Evolutionary conservation across 2,888 invertebrate genomes (phyloP).

Genomic region (Lobophora halterata): DNA sequence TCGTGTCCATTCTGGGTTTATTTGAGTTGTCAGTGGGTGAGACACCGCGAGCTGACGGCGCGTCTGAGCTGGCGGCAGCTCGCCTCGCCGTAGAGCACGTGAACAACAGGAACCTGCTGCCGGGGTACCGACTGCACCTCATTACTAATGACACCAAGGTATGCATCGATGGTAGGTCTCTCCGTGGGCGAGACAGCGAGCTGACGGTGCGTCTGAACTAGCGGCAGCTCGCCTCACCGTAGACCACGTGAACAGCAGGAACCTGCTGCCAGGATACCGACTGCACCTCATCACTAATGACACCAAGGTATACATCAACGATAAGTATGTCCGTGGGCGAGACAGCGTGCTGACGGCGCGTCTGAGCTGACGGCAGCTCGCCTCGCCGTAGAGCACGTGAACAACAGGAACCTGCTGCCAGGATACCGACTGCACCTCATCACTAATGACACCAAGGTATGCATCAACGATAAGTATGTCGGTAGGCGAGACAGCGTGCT

Average conservation of each 20-base stretch:
- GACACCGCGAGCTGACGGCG: slow-evolving; percentile 84
- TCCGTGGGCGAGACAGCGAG: slow-evolving; percentile 83
- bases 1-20: slow-evolving; percentile 86
- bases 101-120: slow-evolving; percentile 84
- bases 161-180: slow-evolving; percentile 34
- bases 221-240: slow-evolving; percentile 90
- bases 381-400: slow-evolving; percentile 90
- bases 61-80: slow-evolving; percentile 89
- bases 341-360: slow-evolving; percentile 83
- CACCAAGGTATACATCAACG: slow-evolving; percentile 84
- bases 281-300: slow-evolving; percentile 90
- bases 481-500: slow-evolving; percentile 81
- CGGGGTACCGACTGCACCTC: slow-evolving; percentile 87
- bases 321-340: slow-evolving; percentile 85
- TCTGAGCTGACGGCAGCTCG: slow-evolving; percentile 89
- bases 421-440: slow-evolving; percentile 88
- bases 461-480: slow-evolving; percentile 64
- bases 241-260: slow-evolving; percentile 86
- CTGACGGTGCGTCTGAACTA: slow-evolving; percentile 87
- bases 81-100: slow-evolving; percentile 89
- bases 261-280: slow-evolving; percentile 86
- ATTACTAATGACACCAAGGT: slow-evolving; percentile 94
- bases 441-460: slow-evolving; percentile 93
- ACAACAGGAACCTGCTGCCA: slow-evolving; percentile 84
- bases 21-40: slow-evolving; percentile 88